Base-by-base conservation (phyloP, 2,113 vertebrate genomes). In the Apus apus region DNA sequence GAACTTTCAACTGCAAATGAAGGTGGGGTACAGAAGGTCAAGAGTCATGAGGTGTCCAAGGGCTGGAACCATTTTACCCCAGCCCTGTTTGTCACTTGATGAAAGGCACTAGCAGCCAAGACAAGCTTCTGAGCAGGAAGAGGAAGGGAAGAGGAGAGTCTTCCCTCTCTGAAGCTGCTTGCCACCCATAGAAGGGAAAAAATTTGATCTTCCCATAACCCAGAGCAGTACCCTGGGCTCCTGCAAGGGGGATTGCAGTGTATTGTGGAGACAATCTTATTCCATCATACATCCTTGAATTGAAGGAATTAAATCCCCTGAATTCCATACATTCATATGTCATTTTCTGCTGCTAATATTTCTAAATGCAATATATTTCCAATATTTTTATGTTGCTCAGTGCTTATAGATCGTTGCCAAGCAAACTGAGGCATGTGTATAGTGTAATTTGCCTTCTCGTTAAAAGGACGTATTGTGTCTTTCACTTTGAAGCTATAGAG, bases 31-130 rank as follows among this genome's bases (percentile, higher is more conserved):
- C 2, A 6, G 19, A 80, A 26, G 36, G 8, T 58, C 74, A 53
- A 62, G 50, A 60, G 14, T 32, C 36, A 36, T 50, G 43, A n/a
- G 16, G 5, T 53, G 27, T 36, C 36, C 40, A 51, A 13, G 2
- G 51, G 2, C 5, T 21, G 9, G 4, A 7, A 51, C 13, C 19
- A 43, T 26, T 25, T 78, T 71, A 38, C 32, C 16, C 34, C 48
- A 72, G 38, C 34, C 43, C 12, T 30, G 13, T 17, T 34, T 86
- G 21, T 0, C 1, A 27, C 29, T 48, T 0, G 0, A 4, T 27
- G 18, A 87, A 89, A 65, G 48, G 9, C 20, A 8, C 15, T 30
- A 82, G 23, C 34, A 38, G 5, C 6, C 1, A 65, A 48, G 27
- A 29, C 30, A 91, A 48, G 26, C 11, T 40, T 60, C 25, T 66